Conservation (phyloP, 2,888 invertebrate species). For the Zeuzera pyrina region DNA sequence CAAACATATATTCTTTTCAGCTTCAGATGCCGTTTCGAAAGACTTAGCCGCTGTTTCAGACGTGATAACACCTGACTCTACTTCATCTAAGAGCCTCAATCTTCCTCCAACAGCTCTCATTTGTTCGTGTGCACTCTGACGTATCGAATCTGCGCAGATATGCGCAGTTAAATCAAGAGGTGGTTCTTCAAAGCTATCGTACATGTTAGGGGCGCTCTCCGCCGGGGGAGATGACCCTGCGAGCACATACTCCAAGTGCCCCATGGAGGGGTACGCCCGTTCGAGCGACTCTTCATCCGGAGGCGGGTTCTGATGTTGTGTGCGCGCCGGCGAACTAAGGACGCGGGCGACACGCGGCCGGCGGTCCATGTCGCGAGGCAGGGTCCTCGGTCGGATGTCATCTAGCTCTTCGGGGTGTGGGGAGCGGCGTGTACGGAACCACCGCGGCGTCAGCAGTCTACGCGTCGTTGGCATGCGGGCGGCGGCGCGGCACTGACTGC, state of each 20-base stretch:
- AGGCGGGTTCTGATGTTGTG: constrained; percentile 28
- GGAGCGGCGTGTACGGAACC: constrained; percentile 39
- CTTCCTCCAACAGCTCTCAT: constrained; percentile 80
- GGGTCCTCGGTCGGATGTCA: constrained; percentile 26
- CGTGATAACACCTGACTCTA: constrained; percentile 78
- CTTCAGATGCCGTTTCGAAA: constrained; percentile 72
- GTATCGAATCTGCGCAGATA: constrained; percentile 81
- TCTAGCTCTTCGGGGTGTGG: constrained; percentile 36
- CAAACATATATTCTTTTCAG: constrained; percentile 80
- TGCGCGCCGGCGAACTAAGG: constrained; percentile 30
- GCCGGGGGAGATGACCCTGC: constrained; percentile 86
- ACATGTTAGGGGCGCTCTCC: constrained; percentile 85
- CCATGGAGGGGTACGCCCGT: constrained; percentile 77
- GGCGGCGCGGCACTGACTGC: constrained; percentile 33
- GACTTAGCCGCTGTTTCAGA: constrained; percentile 68
- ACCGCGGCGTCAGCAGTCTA: constrained; percentile 54
- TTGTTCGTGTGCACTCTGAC: constrained; percentile 82
- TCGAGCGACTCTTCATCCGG: constrained; percentile 71
- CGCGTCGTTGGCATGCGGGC: constrained; percentile 52
- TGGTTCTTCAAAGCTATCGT: constrained; percentile 85
- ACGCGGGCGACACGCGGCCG: constrained; percentile 38
- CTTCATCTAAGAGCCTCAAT: constrained; percentile 79
- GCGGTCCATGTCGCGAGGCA: constrained; percentile 38
- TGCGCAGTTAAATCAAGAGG: constrained; percentile 80
- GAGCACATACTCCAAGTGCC: constrained; percentile 83